Conservation (phyloP, 2,888 invertebrate species). For the Idaea biselata region DNA sequence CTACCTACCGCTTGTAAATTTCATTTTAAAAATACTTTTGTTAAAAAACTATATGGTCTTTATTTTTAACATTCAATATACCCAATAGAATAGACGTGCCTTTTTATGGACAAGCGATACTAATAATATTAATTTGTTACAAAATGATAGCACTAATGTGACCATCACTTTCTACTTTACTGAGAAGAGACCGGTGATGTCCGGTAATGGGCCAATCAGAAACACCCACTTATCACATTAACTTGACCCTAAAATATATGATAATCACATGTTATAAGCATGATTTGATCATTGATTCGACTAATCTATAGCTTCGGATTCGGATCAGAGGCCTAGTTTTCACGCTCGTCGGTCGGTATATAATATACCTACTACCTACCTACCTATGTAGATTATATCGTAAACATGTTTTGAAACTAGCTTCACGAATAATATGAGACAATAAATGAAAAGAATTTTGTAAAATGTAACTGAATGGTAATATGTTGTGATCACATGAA, state of each 20-base stretch:
- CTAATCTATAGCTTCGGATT: background rate
- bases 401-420: background rate
- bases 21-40: background rate
- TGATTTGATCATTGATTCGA: background rate
- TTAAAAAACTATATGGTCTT: background rate
- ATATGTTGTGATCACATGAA: background rate
- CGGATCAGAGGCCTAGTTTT: background rate
- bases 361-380: too few species aligned
- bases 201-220: background rate
- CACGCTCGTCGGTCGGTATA: background rate
- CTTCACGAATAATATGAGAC: background rate
- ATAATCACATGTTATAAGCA: background rate
- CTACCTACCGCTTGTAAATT: too few species aligned
- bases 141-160: background rate
- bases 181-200: background rate
- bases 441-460: background rate
- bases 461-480: background rate
- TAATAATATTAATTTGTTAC: background rate
- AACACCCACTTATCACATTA: background rate
- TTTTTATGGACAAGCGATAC: background rate
- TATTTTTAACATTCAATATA: background rate
- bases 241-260: constrained; percentile 1
- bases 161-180: background rate
- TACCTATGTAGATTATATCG: background rate
- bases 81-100: background rate